Evolutionary conservation across 2,113 vertebrate species (phyloP).

Genomic region (Hymenochirus boettgeri): DNA sequence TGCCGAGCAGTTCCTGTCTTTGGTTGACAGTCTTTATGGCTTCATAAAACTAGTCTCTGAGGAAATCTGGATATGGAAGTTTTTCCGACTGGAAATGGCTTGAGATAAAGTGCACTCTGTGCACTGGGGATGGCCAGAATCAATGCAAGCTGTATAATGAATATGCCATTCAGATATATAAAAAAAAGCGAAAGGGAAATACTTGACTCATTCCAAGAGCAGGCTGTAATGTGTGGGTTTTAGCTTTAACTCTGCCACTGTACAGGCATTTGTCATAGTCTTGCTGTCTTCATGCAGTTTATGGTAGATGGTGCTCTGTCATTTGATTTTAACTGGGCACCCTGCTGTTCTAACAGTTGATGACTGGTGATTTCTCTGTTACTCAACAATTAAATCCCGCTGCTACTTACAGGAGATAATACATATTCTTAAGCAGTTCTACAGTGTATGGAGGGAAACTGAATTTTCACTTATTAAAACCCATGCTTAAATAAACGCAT

Average conservation of each 20-base stretch:
- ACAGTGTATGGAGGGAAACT: too few relatives aligned
- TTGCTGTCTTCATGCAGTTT: background rate
- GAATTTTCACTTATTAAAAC: too few relatives aligned
- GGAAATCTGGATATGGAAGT: slow-evolving; percentile 56
- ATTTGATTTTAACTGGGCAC: too few relatives aligned
- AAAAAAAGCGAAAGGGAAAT: slow-evolving; percentile 40
- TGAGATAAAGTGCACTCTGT: slow-evolving; percentile 48
- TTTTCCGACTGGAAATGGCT: slow-evolving; percentile 53
- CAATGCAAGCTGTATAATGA: slow-evolving; percentile 56
- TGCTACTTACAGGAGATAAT: too few relatives aligned
- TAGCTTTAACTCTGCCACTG: too few relatives aligned
- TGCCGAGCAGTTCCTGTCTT: slow-evolving; percentile 53
- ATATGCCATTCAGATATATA: slow-evolving; percentile 52
- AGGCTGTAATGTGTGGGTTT: too few relatives aligned
- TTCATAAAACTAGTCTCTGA: slow-evolving; percentile 59
- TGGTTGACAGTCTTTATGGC: slow-evolving; percentile 62
- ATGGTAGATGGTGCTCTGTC: background rate
- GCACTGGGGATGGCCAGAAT: slow-evolving; percentile 41
- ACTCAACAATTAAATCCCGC: too few relatives aligned
- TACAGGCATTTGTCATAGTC: too few relatives aligned
- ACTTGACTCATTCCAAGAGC: slow-evolving; percentile 58
- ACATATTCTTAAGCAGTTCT: too few relatives aligned
- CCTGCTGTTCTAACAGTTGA: too few relatives aligned
- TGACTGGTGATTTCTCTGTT: too few relatives aligned
- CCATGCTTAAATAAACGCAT: too few relatives aligned